Base-by-base conservation (phyloP, 2,888 invertebrate species). In the Agrochola lota region DNA sequence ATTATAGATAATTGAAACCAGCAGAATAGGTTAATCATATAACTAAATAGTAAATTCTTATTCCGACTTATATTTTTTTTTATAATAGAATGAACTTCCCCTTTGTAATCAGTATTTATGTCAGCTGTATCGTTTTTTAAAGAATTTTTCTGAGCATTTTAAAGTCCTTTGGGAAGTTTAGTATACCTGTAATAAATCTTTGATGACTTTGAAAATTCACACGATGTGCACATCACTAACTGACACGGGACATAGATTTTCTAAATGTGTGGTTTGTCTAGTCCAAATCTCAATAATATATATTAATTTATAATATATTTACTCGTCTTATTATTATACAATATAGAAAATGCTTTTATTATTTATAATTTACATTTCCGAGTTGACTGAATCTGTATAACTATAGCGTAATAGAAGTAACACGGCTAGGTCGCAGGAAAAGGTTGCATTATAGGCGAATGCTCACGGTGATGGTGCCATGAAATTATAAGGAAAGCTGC, bases 231-330 rank as follows among this genome's bases (percentile, higher is more conserved):
- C 95, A 93, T 94, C 93, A 95, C 94, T 85, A 88, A 92, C 92
- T 89, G 90, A 94, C 95, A 95, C 94, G 94, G 93, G 94, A 94
- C 91, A 94, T 95, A 96, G 95, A 94, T 95, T 95, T 95, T 96
- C 93, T 95, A 95, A 91, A 90, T 90, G 94, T 94, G 96, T 96
- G 96, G 94, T 96, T 96, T 95, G 95, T 95, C 95, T 96, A 96
- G 96, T 96, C 94, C 96, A 96, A 96, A 96, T 95, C 95, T 96
- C 95, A 95, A 95, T 95, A 94, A 94, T 94, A 91, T 90, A 90
- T 93, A 94, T 93, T 92, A 91, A 78, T 78, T 94, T 88, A 89
- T 89, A 89, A 94, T 94, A 94, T 95, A 95, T 96, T 95, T 95
- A 95, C 92, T 94, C 93, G 92, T 94, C 94, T 95, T 93, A 92